Evolutionary conservation across 2,888 invertebrate genomes (phyloP).

Genomic region (Metallyticus violacea): DNA sequence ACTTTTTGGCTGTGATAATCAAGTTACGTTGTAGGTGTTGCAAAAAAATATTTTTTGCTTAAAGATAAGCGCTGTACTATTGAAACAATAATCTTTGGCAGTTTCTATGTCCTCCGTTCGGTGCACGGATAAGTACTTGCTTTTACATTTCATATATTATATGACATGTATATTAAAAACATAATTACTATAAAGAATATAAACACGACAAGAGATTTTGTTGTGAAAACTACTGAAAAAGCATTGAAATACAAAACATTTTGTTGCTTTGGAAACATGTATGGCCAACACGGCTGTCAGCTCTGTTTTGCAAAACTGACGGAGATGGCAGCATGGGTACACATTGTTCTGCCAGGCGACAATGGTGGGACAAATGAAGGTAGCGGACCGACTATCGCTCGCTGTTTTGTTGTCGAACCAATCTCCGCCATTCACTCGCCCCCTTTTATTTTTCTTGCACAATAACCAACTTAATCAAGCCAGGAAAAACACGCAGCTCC

Average conservation of each 20-base stretch:
- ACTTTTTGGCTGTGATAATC: too few relatives aligned
- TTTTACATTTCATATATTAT: too few relatives aligned
- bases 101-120: too few relatives aligned
- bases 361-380: neutral
- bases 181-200: too few relatives aligned
- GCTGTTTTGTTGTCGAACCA: neutral
- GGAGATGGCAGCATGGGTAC: neutral
- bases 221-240: neutral
- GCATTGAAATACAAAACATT: neutral
- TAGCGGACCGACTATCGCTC: neutral
- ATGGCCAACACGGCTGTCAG: neutral
- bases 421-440: neutral
- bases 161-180: too few relatives aligned
- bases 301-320: neutral
- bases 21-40: too few relatives aligned
- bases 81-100: too few relatives aligned
- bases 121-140: too few relatives aligned
- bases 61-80: too few relatives aligned
- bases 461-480: conserved; percentile 11
- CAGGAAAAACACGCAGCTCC: neutral
- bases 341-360: neutral
- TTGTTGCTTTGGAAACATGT: neutral
- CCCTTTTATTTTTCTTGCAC: neutral
- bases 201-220: too few relatives aligned
- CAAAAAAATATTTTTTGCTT: too few relatives aligned